These are phyloP conservation scores for Erebia aethiops DNA, from an alignment of 2,888 invertebrate species.

Conservation along the genomic window DNA sequence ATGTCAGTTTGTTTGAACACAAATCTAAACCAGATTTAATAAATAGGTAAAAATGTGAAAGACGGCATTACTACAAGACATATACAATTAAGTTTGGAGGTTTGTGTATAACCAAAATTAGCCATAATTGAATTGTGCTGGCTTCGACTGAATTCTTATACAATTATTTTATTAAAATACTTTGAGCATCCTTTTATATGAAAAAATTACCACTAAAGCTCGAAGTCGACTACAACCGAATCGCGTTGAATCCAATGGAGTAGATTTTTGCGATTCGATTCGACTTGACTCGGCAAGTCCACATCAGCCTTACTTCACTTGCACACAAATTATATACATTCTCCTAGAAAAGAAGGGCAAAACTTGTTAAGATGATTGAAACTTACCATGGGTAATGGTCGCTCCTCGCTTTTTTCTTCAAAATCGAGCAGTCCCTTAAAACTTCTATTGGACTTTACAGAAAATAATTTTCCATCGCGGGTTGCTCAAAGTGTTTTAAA, in stretches of 20 bases:
- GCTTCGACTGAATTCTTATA: slow-evolving; percentile 46
- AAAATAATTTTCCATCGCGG: not conserved
- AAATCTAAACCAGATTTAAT: not conserved
- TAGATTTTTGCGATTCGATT: no score
- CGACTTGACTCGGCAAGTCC: no score
- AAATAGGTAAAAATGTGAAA: not conserved
- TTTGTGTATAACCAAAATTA: not conserved
- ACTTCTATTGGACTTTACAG: no score
- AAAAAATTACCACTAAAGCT: not conserved
- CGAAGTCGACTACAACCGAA: no score
- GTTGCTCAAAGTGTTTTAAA: not conserved
- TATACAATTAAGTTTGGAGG: not conserved
- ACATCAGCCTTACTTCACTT: no score
- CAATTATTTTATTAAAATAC: not conserved
- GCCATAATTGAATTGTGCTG: slow-evolving; percentile 48
- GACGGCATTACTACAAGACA: not conserved
- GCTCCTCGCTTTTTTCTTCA: no score
- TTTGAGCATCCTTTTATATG: not conserved
- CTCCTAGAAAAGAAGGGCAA: no score
- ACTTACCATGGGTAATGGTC: no score
- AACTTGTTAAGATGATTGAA: no score
- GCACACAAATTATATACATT: no score
- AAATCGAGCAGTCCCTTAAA: no score
- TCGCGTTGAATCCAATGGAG: no score
- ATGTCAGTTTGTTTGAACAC: not conserved